Percentiles rank a stretch among this genome's conserved stretches.
These are phyloP conservation scores for Chesias legatella DNA, from an alignment of 2,888 invertebrate species.

Conservation along the genomic window DNA sequence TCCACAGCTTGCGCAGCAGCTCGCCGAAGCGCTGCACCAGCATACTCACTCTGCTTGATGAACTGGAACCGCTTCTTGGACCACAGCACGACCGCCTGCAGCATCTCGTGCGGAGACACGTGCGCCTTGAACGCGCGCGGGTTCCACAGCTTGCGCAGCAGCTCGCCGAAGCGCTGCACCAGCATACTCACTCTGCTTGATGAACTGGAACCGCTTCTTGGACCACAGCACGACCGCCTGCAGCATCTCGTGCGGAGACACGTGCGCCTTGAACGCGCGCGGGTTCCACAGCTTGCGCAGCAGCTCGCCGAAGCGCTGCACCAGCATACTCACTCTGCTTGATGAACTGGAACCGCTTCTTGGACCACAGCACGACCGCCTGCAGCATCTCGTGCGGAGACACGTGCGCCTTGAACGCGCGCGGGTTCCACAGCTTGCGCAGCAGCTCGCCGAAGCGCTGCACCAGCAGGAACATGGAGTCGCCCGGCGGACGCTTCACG, in stretches of 20 bases:
- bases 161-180: no score
- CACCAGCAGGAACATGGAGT: constrained; percentile 94
- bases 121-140: no score
- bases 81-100: no score
- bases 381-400: constrained; percentile 99
- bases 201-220: constrained; percentile 98
- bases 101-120: no score
- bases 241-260: constrained; percentile 99
- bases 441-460: constrained; percentile 96
- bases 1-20: no score
- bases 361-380: constrained; percentile 97
- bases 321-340: constrained; percentile 87
- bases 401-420: constrained; percentile 99
- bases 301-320: constrained; percentile 95
- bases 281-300: constrained; percentile 99
- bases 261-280: no score
- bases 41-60: no score
- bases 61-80: no score
- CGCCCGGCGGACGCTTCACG: constrained; percentile 96
- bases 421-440: constrained; percentile 98
- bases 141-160: no score
- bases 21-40: no score
- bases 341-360: constrained; percentile 98
- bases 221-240: constrained; percentile 99
- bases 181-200: constrained; percentile 87